Conservation (phyloP, 2,797 vertebrate species). For the Danio kyathit region DNA sequence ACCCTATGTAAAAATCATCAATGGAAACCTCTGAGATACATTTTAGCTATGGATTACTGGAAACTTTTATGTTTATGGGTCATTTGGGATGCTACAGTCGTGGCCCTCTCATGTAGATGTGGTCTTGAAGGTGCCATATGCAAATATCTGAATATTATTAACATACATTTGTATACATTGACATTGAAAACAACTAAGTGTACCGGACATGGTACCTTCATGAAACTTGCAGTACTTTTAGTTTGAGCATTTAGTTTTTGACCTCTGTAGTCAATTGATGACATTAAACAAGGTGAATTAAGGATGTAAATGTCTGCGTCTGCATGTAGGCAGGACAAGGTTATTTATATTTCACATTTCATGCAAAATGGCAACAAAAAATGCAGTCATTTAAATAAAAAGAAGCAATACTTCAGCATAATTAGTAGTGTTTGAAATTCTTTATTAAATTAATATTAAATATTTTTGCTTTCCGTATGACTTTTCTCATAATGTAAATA, state of each 20-base stretch:
- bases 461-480: no score
- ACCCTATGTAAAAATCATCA: not conserved
- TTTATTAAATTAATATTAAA: no score
- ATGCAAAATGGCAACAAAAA: not conserved
- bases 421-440: no score
- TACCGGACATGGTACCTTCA: not conserved
- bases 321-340: not conserved
- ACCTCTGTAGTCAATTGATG: not conserved
- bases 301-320: not conserved
- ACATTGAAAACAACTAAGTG: slow-evolving; percentile 40
- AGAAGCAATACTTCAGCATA: not conserved
- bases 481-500: no score
- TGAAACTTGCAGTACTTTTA: not conserved
- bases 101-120: not conserved
- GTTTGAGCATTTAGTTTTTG: not conserved
- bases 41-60: not conserved
- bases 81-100: slow-evolving; percentile 22
- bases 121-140: slow-evolving; percentile 38
- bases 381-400: not conserved
- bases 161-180: slow-evolving; percentile 58
- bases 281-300: not conserved
- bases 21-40: slow-evolving; percentile 1
- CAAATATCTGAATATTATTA: slow-evolving; percentile 55
- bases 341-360: not conserved
- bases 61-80: not conserved